These are phyloP conservation scores for Origma solitaria DNA, from an alignment of 2,113 vertebrate genomes.

Conservation along the genomic window DNA sequence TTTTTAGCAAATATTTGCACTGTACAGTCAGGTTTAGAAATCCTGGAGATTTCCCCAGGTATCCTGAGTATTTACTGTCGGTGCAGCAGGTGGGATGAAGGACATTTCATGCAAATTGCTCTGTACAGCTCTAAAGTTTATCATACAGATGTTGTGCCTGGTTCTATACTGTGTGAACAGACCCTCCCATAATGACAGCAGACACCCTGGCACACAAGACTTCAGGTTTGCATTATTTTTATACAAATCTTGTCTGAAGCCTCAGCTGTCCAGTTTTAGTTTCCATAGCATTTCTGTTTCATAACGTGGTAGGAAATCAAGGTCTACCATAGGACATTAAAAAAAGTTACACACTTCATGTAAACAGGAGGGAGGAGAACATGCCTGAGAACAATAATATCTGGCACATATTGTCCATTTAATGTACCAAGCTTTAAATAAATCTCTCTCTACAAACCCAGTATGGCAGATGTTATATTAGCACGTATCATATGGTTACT, in stretches of 20 bases:
- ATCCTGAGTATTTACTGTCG: background rate
- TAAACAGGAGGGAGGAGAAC: background rate
- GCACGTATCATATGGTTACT: conserved; percentile 40
- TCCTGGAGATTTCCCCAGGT: background rate
- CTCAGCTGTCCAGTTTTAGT: background rate
- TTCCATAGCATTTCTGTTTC: background rate
- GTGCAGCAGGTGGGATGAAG: background rate
- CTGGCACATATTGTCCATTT: background rate
- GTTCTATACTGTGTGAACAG: background rate
- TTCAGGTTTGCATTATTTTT: background rate
- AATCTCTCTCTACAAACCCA: conserved; percentile 26
- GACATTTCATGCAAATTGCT: background rate
- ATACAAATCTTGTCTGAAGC: background rate
- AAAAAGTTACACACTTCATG: background rate
- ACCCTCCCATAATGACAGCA: background rate
- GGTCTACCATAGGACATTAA: background rate
- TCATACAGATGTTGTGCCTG: background rate
- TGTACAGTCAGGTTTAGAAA: background rate
- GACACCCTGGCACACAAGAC: background rate
- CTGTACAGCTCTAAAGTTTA: background rate
- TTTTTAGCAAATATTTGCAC: background rate
- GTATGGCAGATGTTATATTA: conserved; percentile 42
- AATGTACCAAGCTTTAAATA: conserved; percentile 29
- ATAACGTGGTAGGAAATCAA: background rate
- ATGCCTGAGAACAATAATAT: background rate